These are phyloP conservation scores for Spodoptera litura DNA, from an alignment of 1,140 invertebrate species.

Conservation along the genomic window DNA sequence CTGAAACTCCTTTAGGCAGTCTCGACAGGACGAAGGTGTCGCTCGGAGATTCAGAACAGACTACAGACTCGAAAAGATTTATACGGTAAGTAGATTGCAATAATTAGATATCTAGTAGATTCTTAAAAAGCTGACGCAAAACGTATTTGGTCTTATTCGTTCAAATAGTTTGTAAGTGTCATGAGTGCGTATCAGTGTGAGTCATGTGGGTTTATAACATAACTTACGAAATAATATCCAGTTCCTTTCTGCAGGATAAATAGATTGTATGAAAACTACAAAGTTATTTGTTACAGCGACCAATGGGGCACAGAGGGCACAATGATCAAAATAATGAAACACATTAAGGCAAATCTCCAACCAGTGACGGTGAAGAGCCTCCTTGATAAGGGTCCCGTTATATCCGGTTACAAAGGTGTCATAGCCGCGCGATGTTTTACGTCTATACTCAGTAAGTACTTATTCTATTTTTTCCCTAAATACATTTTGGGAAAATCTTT, in stretches of 20 bases:
- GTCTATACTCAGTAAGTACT: conserved; percentile 74
- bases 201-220: too few species aligned
- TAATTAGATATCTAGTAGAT: too few species aligned
- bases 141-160: too few species aligned
- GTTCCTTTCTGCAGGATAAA: too few species aligned
- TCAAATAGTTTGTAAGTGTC: too few species aligned
- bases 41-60: conserved; percentile 71
- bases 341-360: conserved; percentile 5
- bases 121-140: too few species aligned
- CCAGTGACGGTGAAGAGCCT: conserved; percentile 59
- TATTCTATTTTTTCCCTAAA: neutral
- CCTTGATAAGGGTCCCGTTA: conserved; percentile 55
- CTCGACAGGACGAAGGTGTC: conserved; percentile 78
- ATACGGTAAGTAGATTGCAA: conserved; percentile 59
- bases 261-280: too few species aligned
- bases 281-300: conserved; percentile 57
- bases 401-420: conserved; percentile 56
- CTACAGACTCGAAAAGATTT: conserved; percentile 69
- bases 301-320: conserved; percentile 77
- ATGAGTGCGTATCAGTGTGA: too few species aligned
- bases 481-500: neutral
- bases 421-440: conserved; percentile 73
- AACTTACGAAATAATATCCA: too few species aligned
- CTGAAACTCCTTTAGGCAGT: conserved; percentile 74
- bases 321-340: conserved; percentile 67